phyloP scores from a whole-genome alignment of 2,888 invertebrate genomes.

The Drosophila leonis region DNA sequence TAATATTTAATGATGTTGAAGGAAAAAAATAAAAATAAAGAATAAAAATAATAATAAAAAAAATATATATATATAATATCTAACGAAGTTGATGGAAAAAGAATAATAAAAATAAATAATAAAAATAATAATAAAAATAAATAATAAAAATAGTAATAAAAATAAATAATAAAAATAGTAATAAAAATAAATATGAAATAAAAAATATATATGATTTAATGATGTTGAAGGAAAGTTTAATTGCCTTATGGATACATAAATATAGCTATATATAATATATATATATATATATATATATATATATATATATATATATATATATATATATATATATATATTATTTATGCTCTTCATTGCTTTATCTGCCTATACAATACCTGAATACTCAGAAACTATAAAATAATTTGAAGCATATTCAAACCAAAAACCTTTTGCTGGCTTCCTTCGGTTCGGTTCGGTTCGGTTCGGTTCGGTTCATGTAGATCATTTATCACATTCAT shows the following conservation, averaged over 20 bases:
- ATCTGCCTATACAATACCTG: not conserved
- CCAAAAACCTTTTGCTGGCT: too few species aligned
- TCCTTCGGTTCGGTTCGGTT: not conserved
- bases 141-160: not conserved
- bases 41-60: too few species aligned
- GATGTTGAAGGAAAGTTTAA: too few species aligned
- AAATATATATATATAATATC: too few species aligned
- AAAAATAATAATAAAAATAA: too few species aligned
- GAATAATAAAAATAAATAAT: not conserved
- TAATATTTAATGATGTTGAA: too few species aligned
- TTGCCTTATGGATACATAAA: not conserved
- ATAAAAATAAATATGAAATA: too few species aligned
- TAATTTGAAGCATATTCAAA: not conserved
- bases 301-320: not conserved
- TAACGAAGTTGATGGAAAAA: too few species aligned
- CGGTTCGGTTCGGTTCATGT: not conserved
- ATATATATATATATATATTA: not conserved
- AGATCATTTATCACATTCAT: not conserved
- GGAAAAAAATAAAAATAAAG: too few species aligned
- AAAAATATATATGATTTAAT: not conserved
- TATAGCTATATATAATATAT: not conserved
- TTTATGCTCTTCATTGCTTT: not conserved
- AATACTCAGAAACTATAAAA: not conserved
- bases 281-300: not conserved
- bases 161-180: too few species aligned